Conservation (phyloP, 2,113 vertebrate genomes). For the Dasyurus viverrinus region DNA sequence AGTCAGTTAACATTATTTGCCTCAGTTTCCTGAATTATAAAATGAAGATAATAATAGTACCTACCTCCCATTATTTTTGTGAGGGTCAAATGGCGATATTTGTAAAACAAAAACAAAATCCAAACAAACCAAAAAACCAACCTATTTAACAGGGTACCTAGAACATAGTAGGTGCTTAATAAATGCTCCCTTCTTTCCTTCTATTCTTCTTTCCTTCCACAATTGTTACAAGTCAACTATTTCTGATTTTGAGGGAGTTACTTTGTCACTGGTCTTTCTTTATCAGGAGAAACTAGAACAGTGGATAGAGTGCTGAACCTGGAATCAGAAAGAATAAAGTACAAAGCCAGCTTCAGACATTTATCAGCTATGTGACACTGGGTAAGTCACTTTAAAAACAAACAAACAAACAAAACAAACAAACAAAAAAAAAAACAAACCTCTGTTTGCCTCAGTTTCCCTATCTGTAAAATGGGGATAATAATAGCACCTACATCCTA, state of each 20-base stretch:
- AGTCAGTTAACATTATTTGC: background rate
- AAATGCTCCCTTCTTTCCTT: background rate
- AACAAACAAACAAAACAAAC: no score
- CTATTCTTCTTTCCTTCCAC: no score
- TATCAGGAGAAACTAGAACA: background rate
- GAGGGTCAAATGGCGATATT: background rate
- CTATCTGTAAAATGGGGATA: background rate
- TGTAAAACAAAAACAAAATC: background rate
- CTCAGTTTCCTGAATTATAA: background rate
- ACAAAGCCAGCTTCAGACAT: background rate
- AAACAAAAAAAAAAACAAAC: no score
- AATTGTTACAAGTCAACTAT: background rate
- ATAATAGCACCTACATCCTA: conserved; percentile 9
- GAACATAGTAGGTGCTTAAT: background rate
- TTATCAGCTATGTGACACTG: background rate
- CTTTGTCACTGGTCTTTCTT: background rate
- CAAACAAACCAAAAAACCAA: no score
- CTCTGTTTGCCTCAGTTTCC: background rate
- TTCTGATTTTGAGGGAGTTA: no score
- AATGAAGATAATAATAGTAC: background rate
- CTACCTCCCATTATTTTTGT: background rate
- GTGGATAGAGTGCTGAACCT: background rate
- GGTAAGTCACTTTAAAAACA: background rate
- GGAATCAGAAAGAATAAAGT: background rate
- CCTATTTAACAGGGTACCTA: background rate